Evolutionary conservation across 53 echinoderm and acorn worm genomes (phyloP).

Genomic region (Echinometra lucunter): DNA sequence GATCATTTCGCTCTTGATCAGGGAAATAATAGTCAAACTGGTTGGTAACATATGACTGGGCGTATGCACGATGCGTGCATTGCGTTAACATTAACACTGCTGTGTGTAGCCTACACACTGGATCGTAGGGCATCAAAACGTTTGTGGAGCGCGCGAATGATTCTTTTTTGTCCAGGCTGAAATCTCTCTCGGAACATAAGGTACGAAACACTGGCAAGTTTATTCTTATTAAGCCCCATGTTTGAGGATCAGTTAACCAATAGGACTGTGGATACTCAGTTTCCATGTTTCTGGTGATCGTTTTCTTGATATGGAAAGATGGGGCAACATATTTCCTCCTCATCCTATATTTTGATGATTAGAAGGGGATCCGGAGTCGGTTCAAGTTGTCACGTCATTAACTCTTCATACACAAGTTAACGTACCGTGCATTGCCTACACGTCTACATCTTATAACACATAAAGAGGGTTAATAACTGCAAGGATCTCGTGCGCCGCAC

Average conservation of each 20-base stretch:
- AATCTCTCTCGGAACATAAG: conserved; percentile 60
- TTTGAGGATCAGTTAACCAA: not conserved
- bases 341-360: conserved; percentile 49
- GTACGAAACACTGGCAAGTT: conserved; percentile 62
- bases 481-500: conserved; percentile 36
- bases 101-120: conserved; percentile 34
- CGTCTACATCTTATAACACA: conserved; percentile 37
- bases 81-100: conserved; percentile 35
- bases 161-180: conserved; percentile 53
- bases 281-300: not conserved
- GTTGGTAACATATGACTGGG: conserved; percentile 69
- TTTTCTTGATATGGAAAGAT: conserved; percentile 24
- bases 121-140: conserved; percentile 60
- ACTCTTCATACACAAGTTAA: conserved; percentile 48
- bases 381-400: conserved; percentile 60
- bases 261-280: not conserved
- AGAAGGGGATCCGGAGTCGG: conserved; percentile 38
- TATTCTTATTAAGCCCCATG: conserved; percentile 51
- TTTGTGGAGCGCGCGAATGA: conserved; percentile 63
- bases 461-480: conserved; percentile 42
- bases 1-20: conserved; percentile 47
- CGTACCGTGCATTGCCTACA: not conserved
- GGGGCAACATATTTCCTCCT: not conserved
- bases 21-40: conserved; percentile 57
- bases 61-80: conserved; percentile 58